Conservation (phyloP, 2,888 invertebrate species). For the Octodonta nipae region DNA sequence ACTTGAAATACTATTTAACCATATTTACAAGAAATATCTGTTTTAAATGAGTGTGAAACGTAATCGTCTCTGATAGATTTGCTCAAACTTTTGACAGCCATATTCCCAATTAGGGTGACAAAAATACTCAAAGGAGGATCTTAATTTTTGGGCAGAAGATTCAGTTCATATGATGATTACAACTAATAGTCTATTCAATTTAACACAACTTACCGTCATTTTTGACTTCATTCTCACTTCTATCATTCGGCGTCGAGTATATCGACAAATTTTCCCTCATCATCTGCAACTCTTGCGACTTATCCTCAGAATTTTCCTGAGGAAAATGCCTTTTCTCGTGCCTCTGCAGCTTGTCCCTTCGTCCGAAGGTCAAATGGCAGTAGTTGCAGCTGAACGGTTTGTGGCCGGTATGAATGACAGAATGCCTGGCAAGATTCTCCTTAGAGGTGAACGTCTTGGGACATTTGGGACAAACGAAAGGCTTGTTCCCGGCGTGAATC, state of each 20-base stretch:
- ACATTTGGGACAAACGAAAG: constrained; percentile 58
- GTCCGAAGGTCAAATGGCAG: constrained; percentile 52
- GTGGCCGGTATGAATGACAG: constrained; percentile 51
- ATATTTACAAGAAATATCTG: too few relatives aligned
- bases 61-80: too few relatives aligned
- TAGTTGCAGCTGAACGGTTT: constrained; percentile 53
- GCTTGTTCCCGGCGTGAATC: constrained; percentile 57
- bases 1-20: too few relatives aligned
- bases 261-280: constrained; percentile 26
- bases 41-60: too few relatives aligned
- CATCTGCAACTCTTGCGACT: constrained; percentile 26
- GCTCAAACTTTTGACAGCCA: too few relatives aligned
- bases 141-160: too few relatives aligned
- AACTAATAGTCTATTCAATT: too few relatives aligned
- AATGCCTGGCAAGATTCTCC: constrained; percentile 52
- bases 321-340: constrained; percentile 52
- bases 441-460: constrained; percentile 60
- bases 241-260: constrained; percentile 11
- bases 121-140: too few relatives aligned
- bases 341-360: constrained; percentile 53
- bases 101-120: too few relatives aligned
- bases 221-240: constrained; percentile 11
- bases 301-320: constrained; percentile 26
- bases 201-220: constrained; percentile 17
- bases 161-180: too few relatives aligned